Base-by-base conservation (phyloP, 2,797 vertebrate species). In the Bradypodion pumilum region DNA sequence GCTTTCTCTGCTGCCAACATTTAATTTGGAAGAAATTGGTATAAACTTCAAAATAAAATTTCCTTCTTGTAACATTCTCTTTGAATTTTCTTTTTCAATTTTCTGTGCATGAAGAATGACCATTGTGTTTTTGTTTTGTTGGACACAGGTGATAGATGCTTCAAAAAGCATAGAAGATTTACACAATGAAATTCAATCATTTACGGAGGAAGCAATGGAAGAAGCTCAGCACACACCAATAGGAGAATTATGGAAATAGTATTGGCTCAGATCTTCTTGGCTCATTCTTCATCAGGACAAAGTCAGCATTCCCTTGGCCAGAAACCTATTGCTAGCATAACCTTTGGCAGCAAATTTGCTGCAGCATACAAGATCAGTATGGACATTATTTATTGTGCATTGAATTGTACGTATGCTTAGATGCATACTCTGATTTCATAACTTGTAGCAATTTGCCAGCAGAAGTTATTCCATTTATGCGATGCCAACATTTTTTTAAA, bases 241-340 rank as follows among this genome's bases (percentile, higher is more conserved):
- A 1, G 97, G 92, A 85, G 94, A 97, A 66, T 96, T 99, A 2
- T 99, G 98, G 98, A 96, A 94, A 80, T 96, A 89, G 95, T 66
- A 79, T 27, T 75, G 0, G 10, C 5, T 7, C 21, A 3, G 21
- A 59, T 59, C 74, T 44, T 3, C 25, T 15, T 10, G 19, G 8
- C 19, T 42, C 52, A 66, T 1, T 62, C 37, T 27, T 62, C n/a
- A 42, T 19, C 5, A 4, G 32, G 19, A 13, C 72, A 59, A 21
- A 49, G 0, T 35, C 52, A 49, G 40, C 46, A 25, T 66, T 85
- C 42, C 46, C 35, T 8, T 32, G 13, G 44, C 5, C 46, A 82
- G 29, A 32, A 81, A 16, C 46, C 42, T 12, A 1, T 44, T 81
- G 12, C 60, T 60, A 6, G 35, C 63, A 1, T 19, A 2, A 25